Percentiles rank a stretch among this genome's conserved stretches.
phyloP scores from a whole-genome alignment of 35 echinoderm and acorn worm species.

The Nesometra sesokonis region DNA sequence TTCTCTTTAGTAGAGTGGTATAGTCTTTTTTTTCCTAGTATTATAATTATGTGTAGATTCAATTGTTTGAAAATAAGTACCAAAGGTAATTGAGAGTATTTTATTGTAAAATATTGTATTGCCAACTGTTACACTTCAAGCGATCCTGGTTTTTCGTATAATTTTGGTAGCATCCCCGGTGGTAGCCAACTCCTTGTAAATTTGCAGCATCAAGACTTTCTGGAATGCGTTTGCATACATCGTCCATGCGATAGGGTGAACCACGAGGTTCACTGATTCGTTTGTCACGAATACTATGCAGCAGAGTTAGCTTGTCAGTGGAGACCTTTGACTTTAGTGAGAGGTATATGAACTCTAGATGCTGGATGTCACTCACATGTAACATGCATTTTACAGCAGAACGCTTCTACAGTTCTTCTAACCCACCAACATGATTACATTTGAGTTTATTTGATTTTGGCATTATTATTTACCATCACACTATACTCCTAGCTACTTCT shows the following conservation, averaged over 20 bases:
- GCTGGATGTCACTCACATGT: conserved; percentile 21
- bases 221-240: not conserved
- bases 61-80: not conserved
- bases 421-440: not conserved
- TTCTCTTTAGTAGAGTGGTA: not conserved
- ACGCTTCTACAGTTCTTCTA: not conserved
- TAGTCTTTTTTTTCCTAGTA: not conserved
- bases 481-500: too few relatives aligned
- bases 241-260: too few relatives aligned
- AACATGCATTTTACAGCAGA: conserved; percentile 12
- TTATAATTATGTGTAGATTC: not conserved
- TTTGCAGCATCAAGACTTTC: not conserved
- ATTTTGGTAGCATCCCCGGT: too few relatives aligned
- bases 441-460: not conserved
- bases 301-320: not conserved
- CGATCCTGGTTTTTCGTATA: too few relatives aligned
- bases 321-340: not conserved
- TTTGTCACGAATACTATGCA: too few relatives aligned
- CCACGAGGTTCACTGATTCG: too few relatives aligned
- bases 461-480: too few relatives aligned
- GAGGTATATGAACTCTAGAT: not conserved
- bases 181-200: too few relatives aligned
- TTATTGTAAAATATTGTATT: not conserved
- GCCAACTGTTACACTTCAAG: not conserved
- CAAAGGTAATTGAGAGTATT: not conserved